Conservation (phyloP, 2,113 vertebrate genomes). For the Megaptera novaeangliae region DNA sequence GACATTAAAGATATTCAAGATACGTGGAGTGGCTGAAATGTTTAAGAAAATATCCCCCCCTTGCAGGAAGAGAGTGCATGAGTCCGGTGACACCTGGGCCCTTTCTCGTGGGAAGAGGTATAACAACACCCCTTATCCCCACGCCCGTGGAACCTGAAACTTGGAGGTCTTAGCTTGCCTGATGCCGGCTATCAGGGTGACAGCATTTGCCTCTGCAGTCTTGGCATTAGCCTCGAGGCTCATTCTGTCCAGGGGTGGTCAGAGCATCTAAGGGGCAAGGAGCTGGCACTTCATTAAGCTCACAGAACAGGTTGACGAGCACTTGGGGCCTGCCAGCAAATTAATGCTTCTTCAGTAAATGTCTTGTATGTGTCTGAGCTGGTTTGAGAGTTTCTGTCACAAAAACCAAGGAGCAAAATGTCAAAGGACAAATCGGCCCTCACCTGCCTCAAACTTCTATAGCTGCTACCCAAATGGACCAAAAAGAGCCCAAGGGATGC, state of each 20-base stretch:
- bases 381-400: not conserved
- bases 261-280: not conserved
- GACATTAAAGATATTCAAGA: not conserved
- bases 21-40: not conserved
- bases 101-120: not conserved
- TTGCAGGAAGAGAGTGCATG: not conserved
- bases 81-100: not conserved
- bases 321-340: not conserved
- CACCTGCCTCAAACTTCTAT: not conserved
- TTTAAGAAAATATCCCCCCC: not conserved
- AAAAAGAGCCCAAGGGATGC: not conserved
- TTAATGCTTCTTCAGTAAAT: not conserved
- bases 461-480: not conserved
- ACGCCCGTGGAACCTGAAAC: too few relatives aligned
- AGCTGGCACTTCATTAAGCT: not conserved
- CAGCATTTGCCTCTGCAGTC: not conserved
- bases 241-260: not conserved
- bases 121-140: not conserved
- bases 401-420: not conserved
- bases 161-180: not conserved
- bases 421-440: not conserved
- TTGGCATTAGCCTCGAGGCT: not conserved
- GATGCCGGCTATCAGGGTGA: fast-evolving
- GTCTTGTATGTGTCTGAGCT: not conserved
- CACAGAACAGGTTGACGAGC: not conserved